Percentiles rank a stretch among this genome's conserved stretches.
phyloP scores from a whole-genome alignment of 2,113 vertebrate genomes.

The Laterallus jamaicensis region DNA sequence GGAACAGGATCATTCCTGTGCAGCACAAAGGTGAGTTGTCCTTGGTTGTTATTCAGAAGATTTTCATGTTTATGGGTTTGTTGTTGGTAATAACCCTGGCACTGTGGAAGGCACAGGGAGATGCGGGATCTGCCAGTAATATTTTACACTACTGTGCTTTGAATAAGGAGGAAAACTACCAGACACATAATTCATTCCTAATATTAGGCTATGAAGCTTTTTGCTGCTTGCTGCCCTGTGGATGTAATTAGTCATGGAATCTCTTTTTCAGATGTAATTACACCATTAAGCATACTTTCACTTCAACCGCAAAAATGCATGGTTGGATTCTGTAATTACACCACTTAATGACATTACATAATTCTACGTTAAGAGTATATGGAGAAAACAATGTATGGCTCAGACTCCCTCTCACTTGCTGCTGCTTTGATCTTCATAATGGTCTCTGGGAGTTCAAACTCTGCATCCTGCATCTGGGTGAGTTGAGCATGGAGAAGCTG shows the following conservation, averaged over 20 bases:
- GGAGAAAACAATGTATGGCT: neutral
- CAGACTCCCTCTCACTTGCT: neutral
- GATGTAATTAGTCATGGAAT: constrained; percentile 44
- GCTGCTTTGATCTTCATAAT: neutral
- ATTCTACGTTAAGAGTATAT: neutral
- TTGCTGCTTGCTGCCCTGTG: neutral
- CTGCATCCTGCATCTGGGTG: accelerated
- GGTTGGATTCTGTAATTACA: neutral
- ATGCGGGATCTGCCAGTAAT: neutral
- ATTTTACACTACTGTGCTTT: neutral
- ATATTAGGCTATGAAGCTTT: neutral
- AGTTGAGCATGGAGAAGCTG: neutral
- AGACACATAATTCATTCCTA: neutral
- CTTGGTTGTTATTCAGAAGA: neutral
- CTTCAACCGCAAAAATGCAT: neutral
- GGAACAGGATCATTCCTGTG: neutral
- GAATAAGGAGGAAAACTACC: neutral
- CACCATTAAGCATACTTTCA: constrained; percentile 22
- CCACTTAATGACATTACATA: neutral
- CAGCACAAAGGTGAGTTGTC: neutral
- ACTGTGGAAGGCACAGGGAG: neutral
- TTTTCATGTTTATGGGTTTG: neutral
- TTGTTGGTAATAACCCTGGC: neutral
- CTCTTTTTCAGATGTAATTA: constrained; percentile 27
- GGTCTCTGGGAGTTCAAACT: neutral